Percentiles rank a stretch among this genome's conserved stretches.
Conservation (phyloP, 2,113 vertebrate genomes). For the Laticauda colubrina region DNA sequence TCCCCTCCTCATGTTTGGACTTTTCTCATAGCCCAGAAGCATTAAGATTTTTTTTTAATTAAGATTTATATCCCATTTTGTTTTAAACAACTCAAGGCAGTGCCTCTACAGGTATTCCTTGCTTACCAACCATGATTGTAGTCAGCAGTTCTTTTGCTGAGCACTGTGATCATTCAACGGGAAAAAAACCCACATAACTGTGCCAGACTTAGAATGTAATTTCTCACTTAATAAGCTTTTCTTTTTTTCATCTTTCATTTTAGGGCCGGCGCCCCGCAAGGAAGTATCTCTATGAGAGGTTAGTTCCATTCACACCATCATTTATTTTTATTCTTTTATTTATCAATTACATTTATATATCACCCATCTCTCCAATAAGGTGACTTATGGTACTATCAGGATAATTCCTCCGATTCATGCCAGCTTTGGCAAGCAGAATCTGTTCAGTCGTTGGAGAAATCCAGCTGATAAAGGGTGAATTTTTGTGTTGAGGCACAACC, state of each 20-base stretch:
- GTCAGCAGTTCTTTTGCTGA: not conserved
- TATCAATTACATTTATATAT: not conserved
- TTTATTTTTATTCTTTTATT: not conserved
- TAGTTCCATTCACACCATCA: slow-evolving; percentile 27
- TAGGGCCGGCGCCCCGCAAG: slow-evolving; percentile 82
- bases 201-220: not conserved
- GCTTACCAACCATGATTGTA: not conserved
- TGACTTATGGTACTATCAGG: not conserved
- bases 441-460: too few relatives aligned
- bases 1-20: not conserved
- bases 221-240: not conserved
- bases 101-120: not conserved
- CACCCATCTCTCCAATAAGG: not conserved
- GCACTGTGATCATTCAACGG: not conserved
- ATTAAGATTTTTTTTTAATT: not conserved
- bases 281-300: slow-evolving; percentile 89
- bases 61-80: not conserved
- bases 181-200: not conserved
- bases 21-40: not conserved
- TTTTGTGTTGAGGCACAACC: not conserved
- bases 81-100: not conserved
- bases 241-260: slow-evolving; percentile 28
- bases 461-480: not conserved
- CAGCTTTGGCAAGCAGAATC: not conserved
- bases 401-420: not conserved